phyloP scores from a whole-genome alignment of 2,797 vertebrate species.

The Arrhamphus sclerolepis region DNA sequence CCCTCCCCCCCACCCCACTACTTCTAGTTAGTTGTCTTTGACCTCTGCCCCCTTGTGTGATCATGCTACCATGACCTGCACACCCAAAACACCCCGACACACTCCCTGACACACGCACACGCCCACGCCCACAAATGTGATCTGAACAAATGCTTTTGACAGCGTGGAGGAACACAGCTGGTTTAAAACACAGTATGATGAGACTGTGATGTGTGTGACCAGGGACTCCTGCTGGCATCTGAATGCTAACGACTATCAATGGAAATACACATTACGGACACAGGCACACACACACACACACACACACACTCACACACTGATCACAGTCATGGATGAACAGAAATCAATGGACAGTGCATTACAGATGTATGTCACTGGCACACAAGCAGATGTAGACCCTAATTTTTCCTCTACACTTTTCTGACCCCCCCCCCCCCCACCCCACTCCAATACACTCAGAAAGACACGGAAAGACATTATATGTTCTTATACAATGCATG shows the following conservation, averaged over 20 bases:
- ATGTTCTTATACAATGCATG: slow-evolving; percentile 11
- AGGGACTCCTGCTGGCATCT: slow-evolving; percentile 64
- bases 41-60: slow-evolving; percentile 67
- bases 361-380: slow-evolving; percentile 28
- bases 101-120: slow-evolving; percentile 14
- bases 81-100: slow-evolving; percentile 48
- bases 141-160: slow-evolving; percentile 63
- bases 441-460: slow-evolving; percentile 1
- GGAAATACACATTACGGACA: not conserved
- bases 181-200: slow-evolving; percentile 69
- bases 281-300: slow-evolving; percentile 7
- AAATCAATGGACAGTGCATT: slow-evolving; percentile 33
- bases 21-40: slow-evolving; percentile 67
- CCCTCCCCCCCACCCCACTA: slow-evolving; percentile 16
- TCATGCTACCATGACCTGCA: slow-evolving; percentile 49
- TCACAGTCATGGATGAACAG: slow-evolving; percentile 21
- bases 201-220: slow-evolving; percentile 75
- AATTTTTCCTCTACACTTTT: not conserved
- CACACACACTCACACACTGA: slow-evolving; percentile 8
- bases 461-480: slow-evolving; percentile 2
- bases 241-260: slow-evolving; percentile 51
- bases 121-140: slow-evolving; percentile 42
- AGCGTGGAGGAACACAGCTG: slow-evolving; percentile 74
- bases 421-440: not conserved
- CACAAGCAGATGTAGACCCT: slow-evolving; percentile 23